phyloP scores from a whole-genome alignment of 2,113 vertebrate species.

The Ceuthmochares aereus region DNA sequence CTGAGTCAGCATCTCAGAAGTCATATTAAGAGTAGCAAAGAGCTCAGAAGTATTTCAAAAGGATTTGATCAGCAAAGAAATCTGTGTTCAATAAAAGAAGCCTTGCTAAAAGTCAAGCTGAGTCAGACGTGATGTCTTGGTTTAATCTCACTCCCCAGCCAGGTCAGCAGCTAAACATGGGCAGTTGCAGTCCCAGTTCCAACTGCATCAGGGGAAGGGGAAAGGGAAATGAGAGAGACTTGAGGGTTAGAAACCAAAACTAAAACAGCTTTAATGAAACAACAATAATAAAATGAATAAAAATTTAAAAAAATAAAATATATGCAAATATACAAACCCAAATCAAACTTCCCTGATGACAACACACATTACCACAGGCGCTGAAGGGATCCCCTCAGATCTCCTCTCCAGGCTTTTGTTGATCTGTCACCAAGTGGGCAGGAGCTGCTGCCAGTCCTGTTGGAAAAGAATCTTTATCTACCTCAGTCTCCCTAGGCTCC shows the following conservation, averaged over 20 bases:
- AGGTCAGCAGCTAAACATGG: too few relatives aligned
- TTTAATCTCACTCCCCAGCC: too few relatives aligned
- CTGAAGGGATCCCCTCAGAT: fast-evolving
- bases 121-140: background rate
- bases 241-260: too few relatives aligned
- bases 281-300: too few relatives aligned
- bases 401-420: background rate
- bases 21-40: background rate
- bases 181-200: too few relatives aligned
- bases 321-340: too few relatives aligned
- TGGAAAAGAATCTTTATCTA: background rate
- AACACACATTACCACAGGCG: too few relatives aligned
- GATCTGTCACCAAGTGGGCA: background rate
- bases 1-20: constrained; percentile 47
- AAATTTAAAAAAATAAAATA: too few relatives aligned
- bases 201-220: too few relatives aligned
- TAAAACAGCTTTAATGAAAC: too few relatives aligned
- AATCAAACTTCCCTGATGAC: too few relatives aligned
- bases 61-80: constrained; percentile 37
- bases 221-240: too few relatives aligned
- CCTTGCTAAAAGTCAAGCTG: constrained; percentile 22
- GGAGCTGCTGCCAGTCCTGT: background rate
- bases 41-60: constrained; percentile 18
- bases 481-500: background rate
- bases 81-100: constrained; percentile 11